Base-by-base conservation (phyloP, 2,888 invertebrate species). In the Drosophila fulvimacula region DNA sequence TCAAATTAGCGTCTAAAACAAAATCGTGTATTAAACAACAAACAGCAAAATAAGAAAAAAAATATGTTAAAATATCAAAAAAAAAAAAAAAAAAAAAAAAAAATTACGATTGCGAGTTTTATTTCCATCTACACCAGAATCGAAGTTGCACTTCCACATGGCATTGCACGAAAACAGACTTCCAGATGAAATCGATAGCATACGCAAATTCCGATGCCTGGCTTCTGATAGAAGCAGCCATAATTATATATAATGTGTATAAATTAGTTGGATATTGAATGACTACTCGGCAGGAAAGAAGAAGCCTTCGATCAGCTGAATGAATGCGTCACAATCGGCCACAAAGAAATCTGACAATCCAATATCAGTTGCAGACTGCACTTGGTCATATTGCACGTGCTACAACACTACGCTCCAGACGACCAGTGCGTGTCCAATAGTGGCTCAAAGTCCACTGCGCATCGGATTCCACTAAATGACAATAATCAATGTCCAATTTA, bases 21-120 rank as follows among this genome's bases (percentile, higher is more conserved):
- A 80, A 68, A 78, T 19, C 10, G 30, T 55, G 41, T 55, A 52
- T 55, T 55, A 57, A 57, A 46, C 27, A 36, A 46, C 17, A 57
- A 34, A 24, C 17, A 38, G 42, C 41, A 32, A 56, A 42, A 17
- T n/a, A 39, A 73, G n/a, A 34, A 34, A 69, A 61, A 79, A 71
- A 62, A 65, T 73, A 86, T 86, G 86, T 83, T 83, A 79, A 86
- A 86, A 83, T 83, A 83, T 86, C 86, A 73, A 63, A 70, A 48
- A 30, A 30, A 30, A 10, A 30, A 65, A 70, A 44, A 30, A 30
- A 30, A 10, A 10, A 56, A 34, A 69, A 61, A 77, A 71, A 52
- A 65, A 72, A 65, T 69, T 42, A 59, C 41, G 3, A 44, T 10
- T 17, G 3, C 51, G 76, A 52, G 64, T 77, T 77, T 73, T 56